These are phyloP conservation scores for Mastigias papua DNA, from an alignment of 30 jellyfish, hydroid and myxozoan genomes.

Conservation along the genomic window DNA sequence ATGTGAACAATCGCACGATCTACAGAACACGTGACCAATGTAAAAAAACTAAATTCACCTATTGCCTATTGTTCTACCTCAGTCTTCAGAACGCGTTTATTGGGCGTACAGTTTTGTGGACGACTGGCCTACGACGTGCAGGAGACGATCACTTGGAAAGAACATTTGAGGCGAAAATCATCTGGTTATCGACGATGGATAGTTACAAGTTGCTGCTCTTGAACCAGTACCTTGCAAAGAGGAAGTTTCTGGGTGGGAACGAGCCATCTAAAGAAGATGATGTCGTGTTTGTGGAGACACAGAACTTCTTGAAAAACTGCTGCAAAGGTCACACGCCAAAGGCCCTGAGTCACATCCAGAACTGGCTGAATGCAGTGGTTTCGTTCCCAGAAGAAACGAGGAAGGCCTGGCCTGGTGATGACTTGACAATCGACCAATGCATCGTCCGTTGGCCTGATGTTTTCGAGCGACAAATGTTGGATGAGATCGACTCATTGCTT, in stretches of 20 bases:
- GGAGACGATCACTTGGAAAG: constrained; percentile 14
- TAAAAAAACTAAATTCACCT: neutral
- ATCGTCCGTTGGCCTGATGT: constrained; percentile 73
- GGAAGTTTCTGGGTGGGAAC: constrained; percentile 58
- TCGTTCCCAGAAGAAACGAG: constrained; percentile 57
- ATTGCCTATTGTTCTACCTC: constrained; percentile 44
- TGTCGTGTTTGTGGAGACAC: constrained; percentile 61
- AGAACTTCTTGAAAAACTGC: constrained; percentile 16
- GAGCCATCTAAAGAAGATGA: constrained; percentile 64
- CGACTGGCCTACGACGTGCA: neutral
- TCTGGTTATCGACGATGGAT: constrained; percentile 22
- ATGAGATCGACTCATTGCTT: constrained; percentile 60
- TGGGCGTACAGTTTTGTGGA: neutral
- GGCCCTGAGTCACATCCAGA: constrained; percentile 50
- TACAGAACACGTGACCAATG: constrained; percentile 38
- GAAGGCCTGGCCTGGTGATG: constrained; percentile 65
- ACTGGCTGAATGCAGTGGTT: constrained; percentile 33
- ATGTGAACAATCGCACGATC: constrained; percentile 41
- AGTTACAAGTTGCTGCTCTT: constrained; percentile 64
- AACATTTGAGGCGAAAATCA: neutral
- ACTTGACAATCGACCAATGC: constrained; percentile 36
- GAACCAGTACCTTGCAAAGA: constrained; percentile 31
- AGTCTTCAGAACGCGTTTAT: constrained; percentile 47
- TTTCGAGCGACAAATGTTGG: constrained; percentile 63
- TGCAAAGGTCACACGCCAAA: constrained; percentile 57